A percentile compares a stretch with the other conserved stretches of the same genome.
phyloP scores from a whole-genome alignment of 2,888 invertebrate species.

The Cheilosia vernalis region DNA sequence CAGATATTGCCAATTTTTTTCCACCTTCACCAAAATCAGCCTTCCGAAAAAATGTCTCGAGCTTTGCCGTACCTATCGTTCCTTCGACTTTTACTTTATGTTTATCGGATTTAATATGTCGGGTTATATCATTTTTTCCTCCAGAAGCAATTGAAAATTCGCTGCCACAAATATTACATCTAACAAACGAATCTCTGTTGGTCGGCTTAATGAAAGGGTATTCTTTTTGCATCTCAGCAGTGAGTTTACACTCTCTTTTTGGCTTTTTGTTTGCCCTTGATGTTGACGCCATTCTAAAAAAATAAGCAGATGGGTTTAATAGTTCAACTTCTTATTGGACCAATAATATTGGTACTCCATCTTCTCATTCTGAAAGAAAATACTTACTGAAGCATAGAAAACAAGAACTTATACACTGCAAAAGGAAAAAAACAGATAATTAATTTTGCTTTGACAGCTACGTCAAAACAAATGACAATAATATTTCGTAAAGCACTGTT shows the following conservation, averaged over 20 bases:
- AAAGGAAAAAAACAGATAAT: not conserved
- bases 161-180: constrained; percentile 30
- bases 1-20: not conserved
- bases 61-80: constrained; percentile 12
- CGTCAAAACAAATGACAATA: not conserved
- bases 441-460: constrained; percentile 12
- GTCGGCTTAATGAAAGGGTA: constrained; percentile 1
- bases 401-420: too few species aligned
- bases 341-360: not conserved
- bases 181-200: constrained; percentile 5
- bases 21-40: constrained; percentile 11
- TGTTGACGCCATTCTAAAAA: constrained; percentile 1
- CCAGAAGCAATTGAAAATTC: constrained; percentile 23
- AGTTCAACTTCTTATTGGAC: not conserved
- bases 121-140: constrained; percentile 17
- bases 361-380: not conserved
- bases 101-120: constrained; percentile 22
- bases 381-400: constrained; percentile 8
- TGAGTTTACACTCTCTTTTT: constrained; percentile 20
- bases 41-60: constrained; percentile 9
- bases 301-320: not conserved
- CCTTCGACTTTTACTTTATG: constrained; percentile 9
- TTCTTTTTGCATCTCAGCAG: constrained; percentile 14
- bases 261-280: constrained; percentile 4
- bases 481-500: not conserved